Base-by-base conservation (phyloP, 1,140 invertebrate genomes). In the Drosophila lacteicornis region DNA sequence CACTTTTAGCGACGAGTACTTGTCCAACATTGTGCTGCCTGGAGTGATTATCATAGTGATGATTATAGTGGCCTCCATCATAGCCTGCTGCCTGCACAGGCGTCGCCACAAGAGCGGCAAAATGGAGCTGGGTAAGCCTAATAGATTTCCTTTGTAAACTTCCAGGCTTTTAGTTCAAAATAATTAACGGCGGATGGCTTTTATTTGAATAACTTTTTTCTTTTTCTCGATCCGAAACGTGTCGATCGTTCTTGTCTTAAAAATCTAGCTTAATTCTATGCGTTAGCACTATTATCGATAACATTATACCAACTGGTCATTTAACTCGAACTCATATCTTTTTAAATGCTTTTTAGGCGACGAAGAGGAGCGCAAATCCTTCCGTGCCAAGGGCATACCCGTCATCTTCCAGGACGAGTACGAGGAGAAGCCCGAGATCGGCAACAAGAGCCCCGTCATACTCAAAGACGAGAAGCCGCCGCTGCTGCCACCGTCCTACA, bases 391-490 rank as follows among this genome's bases (percentile, higher is more conserved):
- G 93, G 97, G 49, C 97, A 88, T 98, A 80, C 98, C 98, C 1
- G 97, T 99, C 7, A 99, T 99, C 78, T 98, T 99, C 93, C 96
- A 96, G 92, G 98, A 99, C 93, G 98, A 99, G 92, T 93, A 98
- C 13, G 97, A 98, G 78, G 98, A 99, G 85, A 97, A 97, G 88
- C 97, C 96, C 2, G 96, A 96, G 92, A 95, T 96, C 36, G 96
- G 96, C 33, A 97, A 97, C 81, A 98, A 98, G 93, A 96, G 96
- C 43, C 98, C 98, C 2, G 96, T 99, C 2, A 98, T 99, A 74
- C 95, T 98, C 92, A 97, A 98, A 77, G 97, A 98, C 77, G 98
- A 98, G 91, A 98, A 98, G 91, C 97, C 98, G 30, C 97, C 98
- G 0, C 93, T 98, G 62, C 94, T 96, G 42, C 96, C 96, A 9